A percentile compares a stretch with the other conserved stretches of the same genome.
These are phyloP conservation scores for Heterodera schachtii DNA, from an alignment of 1,140 invertebrate genomes.

Conservation along the genomic window DNA sequence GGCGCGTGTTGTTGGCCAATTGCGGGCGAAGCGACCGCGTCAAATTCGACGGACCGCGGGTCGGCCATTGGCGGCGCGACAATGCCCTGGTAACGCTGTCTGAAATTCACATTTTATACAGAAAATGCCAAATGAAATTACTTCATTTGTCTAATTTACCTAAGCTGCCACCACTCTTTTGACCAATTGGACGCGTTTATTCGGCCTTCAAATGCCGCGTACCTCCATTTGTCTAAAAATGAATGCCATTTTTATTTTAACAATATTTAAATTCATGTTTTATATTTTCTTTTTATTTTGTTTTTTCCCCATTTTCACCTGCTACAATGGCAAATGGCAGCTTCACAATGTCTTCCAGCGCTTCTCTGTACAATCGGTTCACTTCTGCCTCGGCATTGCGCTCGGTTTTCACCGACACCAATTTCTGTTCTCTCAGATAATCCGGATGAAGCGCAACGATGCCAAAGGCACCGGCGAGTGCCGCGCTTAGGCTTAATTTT, in stretches of 20 bases:
- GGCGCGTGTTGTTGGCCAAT: constrained; percentile 53
- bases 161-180: constrained; percentile 48
- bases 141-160: constrained; percentile 18
- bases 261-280: no score
- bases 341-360: constrained; percentile 45
- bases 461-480: constrained; percentile 46
- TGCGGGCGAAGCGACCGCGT: constrained; percentile 40
- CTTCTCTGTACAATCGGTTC: constrained; percentile 49
- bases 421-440: constrained; percentile 47
- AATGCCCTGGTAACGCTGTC: constrained; percentile 51
- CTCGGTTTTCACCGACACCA: constrained; percentile 31
- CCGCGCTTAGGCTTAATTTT: constrained; percentile 26
- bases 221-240: constrained; percentile 47
- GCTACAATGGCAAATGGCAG: constrained; percentile 47
- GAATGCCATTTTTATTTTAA: constrained; percentile 7
- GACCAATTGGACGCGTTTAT: constrained; percentile 42
- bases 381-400: constrained; percentile 29
- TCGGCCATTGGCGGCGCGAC: constrained; percentile 30
- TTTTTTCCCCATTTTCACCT: background rate
- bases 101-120: constrained; percentile 16
- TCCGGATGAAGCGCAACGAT: constrained; percentile 46
- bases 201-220: constrained; percentile 43
- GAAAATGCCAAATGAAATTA: background rate
- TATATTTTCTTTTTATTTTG: no score
- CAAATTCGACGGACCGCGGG: constrained; percentile 30